phyloP scores from a whole-genome alignment of 2,113 vertebrate species.

The Macquaria australasica region DNA sequence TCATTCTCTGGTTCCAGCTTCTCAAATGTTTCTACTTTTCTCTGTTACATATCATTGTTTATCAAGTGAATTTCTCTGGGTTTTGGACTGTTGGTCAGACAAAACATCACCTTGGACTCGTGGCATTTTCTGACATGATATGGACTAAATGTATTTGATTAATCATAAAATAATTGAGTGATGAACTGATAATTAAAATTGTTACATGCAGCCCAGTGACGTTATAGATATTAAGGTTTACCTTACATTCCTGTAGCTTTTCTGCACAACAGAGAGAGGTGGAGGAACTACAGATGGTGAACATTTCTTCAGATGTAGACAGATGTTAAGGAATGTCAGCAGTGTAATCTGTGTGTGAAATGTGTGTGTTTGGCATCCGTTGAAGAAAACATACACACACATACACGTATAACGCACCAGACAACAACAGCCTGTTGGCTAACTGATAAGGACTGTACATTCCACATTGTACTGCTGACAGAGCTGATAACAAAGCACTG shows the following conservation, averaged over 20 bases:
- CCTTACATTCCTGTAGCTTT: not conserved
- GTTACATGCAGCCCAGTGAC: not conserved
- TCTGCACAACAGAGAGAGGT: not conserved
- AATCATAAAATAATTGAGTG: too few relatives aligned
- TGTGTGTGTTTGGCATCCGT: not conserved
- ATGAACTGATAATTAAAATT: not conserved
- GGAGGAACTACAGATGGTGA: not conserved
- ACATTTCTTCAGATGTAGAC: not conserved
- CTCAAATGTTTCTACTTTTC: too few relatives aligned
- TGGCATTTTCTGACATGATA: too few relatives aligned
- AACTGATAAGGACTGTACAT: constrained; percentile 22
- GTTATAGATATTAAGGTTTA: not conserved
- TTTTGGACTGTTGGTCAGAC: too few relatives aligned
- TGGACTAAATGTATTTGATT: too few relatives aligned
- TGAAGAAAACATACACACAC: not conserved
- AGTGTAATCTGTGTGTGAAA: not conserved
- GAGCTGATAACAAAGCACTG: constrained; percentile 26
- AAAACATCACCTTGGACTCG: too few relatives aligned
- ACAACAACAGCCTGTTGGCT: constrained; percentile 15
- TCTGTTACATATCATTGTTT: too few relatives aligned
- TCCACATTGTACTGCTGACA: constrained; percentile 27
- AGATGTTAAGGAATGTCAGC: not conserved
- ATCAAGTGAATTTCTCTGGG: too few relatives aligned
- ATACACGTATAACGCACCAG: not conserved
- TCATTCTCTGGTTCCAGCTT: too few relatives aligned